Evolutionary conservation across 2,113 vertebrate species (phyloP), one percentile per base, ranked within the genome.

Genomic region (Camelus dromedarius): DNA sequence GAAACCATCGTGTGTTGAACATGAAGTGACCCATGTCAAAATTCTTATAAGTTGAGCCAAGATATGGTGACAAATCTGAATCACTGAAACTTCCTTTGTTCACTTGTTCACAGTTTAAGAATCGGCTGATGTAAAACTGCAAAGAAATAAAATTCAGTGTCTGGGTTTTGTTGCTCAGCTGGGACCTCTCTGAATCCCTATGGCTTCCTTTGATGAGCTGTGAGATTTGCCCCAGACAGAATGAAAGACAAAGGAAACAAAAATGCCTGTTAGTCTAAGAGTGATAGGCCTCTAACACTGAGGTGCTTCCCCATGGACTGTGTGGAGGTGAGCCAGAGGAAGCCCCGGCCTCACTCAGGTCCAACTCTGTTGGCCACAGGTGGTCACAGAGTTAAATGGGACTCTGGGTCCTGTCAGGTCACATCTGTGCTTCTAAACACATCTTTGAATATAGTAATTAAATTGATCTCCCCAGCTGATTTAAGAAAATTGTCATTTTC

Each of bases 271-370:
- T 54, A n/a, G 24, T 56, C 35, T 72, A 52, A 48, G 7, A 18
- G 0, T 72, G 62, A 26, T 8, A 19, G 24, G 5, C n/a, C 28
- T 75, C 15, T 28, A 8, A 0, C 2, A 46, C 1, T 1, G 1
- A 58, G 13, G 2, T 20, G 9, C 4, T 42, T 84, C 16, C 48
- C 3, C 3, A 12, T 0, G 1, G 6, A 30, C 50, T 9, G 15
- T 15, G 30, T 20, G 6, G 26, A 14, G 2, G 4, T 54, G 13
- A 70, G 26, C 3, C 13, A 8, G 32, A 18, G 3, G 52, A 38
- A 20, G 12, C 19, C 26, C 5, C 8, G 20, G 35, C 2, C 22
- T 9, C 13, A 8, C 14, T 62, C 20, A 8, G 35, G 2, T 30
- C 2, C 15, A 52, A 24, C 30, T 2, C 20, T 24, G 1, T 2